Evolutionary conservation across 1,140 invertebrate genomes (phyloP), one percentile per base, ranked within the genome.

Genomic region (Lepidurus packardi): DNA sequence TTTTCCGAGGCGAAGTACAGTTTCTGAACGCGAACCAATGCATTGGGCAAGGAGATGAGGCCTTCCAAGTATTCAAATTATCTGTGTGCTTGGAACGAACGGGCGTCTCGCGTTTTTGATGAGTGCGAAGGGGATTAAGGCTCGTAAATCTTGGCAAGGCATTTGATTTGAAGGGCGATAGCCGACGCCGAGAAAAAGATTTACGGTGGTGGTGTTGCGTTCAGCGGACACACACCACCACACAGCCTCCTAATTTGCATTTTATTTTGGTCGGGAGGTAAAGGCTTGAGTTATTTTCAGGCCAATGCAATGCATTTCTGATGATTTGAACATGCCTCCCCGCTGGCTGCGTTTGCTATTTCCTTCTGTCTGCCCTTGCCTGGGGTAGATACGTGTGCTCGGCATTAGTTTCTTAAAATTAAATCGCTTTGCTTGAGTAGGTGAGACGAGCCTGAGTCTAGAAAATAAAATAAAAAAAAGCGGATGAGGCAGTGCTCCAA

Each of bases 261-360:
- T 21, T 65, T 65, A 65, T 65, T 65, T 65, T 65, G 53, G 53
- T 65, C 16, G 53, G 53, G 53, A 65, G 53, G 53, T 21, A 65
- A 65, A 65, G 53, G 53, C 53, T 65, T 65, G 53, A 65, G 53
- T 65, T 65, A 65, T 65, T 65, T 65, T 65, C 53, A 65, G 53
- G 53, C 53, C 53, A 65, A 65, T 65, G 53, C 53, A 65, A n/a
- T n/a, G n/a, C 21, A n/a, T 65, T 65, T 65, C 21, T 65, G 53
- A 65, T 65, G 13, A 65, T 65, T 65, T 13, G 53, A 9, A n/a
- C 53, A 65, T 13, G 53, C 53, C 53, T 65, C 9, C 21, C 9
- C 21, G 53, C 21, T 65, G 16, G 53, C 45, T 16, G 3, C 16
- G 45, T 16, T 47, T 47, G 53, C 53, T 65, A 21, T 65, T 65